These are phyloP conservation scores for Temnothorax ravouxi DNA, from an alignment of 2,888 invertebrate species.

Conservation along the genomic window DNA sequence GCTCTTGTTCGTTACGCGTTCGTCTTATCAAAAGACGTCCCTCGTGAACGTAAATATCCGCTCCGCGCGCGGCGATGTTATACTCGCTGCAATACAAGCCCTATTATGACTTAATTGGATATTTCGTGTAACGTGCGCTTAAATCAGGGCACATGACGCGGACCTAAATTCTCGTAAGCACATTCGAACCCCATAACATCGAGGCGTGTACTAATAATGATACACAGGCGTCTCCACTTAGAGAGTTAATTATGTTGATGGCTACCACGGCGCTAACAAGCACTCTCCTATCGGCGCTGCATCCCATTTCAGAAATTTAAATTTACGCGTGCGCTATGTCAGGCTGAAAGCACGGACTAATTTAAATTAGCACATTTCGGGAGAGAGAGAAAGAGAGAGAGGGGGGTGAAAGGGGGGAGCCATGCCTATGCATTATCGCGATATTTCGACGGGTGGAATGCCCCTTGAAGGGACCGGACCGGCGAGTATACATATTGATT, in stretches of 20 bases:
- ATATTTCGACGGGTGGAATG: conserved; percentile 43
- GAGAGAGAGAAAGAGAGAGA: background rate
- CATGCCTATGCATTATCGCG: conserved; percentile 56
- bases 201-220: conserved; percentile 80
- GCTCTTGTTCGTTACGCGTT: conserved; percentile 13
- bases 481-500: conserved; percentile 52
- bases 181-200: conserved; percentile 76
- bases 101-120: conserved; percentile 75
- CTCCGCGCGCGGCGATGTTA: conserved; percentile 54
- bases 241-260: conserved; percentile 82
- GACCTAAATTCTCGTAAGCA: conserved; percentile 75
- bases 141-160: conserved; percentile 73
- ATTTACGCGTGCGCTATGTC: conserved; percentile 77
- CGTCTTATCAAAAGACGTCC: conserved; percentile 31
- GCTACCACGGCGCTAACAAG: conserved; percentile 78
- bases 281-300: conserved; percentile 70
- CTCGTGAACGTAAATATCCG: conserved; percentile 52
- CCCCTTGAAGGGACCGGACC: conserved; percentile 39
- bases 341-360: conserved; percentile 68
- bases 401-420: background rate
- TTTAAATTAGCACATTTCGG: conserved; percentile 78
- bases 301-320: conserved; percentile 80
- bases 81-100: conserved; percentile 60
- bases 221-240: conserved; percentile 81
- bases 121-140: conserved; percentile 73